Percentiles rank a stretch among this genome's conserved stretches.
phyloP scores from a whole-genome alignment of 2,888 invertebrate species.

The Hyppa rectilinea region DNA sequence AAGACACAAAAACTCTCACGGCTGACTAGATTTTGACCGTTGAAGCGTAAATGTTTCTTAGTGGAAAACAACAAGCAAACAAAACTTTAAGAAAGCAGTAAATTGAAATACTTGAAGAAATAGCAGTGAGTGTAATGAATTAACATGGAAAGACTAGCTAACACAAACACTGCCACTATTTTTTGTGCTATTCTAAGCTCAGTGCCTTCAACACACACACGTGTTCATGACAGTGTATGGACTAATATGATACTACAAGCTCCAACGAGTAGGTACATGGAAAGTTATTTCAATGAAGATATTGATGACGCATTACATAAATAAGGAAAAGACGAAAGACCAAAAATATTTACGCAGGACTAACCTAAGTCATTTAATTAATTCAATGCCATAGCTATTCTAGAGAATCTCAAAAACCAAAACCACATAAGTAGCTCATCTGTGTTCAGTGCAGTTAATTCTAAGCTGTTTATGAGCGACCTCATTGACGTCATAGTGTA shows the following conservation, averaged over 20 bases:
- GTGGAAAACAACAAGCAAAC: neutral
- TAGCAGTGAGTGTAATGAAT: neutral
- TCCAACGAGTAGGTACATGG: neutral
- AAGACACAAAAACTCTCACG: slow-evolving; percentile 13
- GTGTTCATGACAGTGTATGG: too few species aligned
- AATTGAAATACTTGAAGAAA: neutral
- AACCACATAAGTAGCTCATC: slow-evolving; percentile 50
- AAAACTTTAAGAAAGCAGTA: slow-evolving; percentile 12
- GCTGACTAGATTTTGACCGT: slow-evolving; percentile 10
- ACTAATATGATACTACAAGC: neutral
- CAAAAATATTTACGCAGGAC: slow-evolving; percentile 8
- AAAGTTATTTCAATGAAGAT: neutral
- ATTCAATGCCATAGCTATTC: slow-evolving; percentile 44
- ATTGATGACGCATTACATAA: slow-evolving; percentile 1
- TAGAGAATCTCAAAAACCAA: slow-evolving; percentile 27
- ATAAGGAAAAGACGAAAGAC: slow-evolving; percentile 18
- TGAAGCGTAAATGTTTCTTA: slow-evolving; percentile 22
- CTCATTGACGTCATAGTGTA: slow-evolving; percentile 56
- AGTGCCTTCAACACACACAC: too few species aligned
- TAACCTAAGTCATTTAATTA: slow-evolving; percentile 33
- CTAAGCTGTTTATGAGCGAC: slow-evolving; percentile 44
- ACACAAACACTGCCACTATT: too few species aligned
- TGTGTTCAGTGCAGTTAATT: slow-evolving; percentile 53
- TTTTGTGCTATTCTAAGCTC: too few species aligned
- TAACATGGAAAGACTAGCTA: neutral